These are phyloP conservation scores for Lycia hirtaria DNA, from an alignment of 2,888 invertebrate genomes.

Conservation along the genomic window DNA sequence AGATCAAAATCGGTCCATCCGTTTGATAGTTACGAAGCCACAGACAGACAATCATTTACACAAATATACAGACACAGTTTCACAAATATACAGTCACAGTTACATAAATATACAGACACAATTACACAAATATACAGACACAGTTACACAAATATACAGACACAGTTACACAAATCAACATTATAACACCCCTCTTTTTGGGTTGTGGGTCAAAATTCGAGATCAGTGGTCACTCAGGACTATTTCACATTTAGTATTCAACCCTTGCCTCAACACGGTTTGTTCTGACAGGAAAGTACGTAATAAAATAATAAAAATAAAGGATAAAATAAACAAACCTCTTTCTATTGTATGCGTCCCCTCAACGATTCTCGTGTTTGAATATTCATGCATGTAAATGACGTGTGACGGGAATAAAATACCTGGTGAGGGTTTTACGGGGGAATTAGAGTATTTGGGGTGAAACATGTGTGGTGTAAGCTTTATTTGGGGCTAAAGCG, in stretches of 20 bases:
- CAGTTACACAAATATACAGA: no score
- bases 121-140: no score
- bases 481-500: not conserved
- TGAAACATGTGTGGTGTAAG: conserved; percentile 4
- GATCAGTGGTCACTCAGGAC: no score
- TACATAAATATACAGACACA: no score
- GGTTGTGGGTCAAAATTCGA: no score
- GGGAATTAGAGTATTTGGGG: conserved; percentile 18
- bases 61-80: no score
- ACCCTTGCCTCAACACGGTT: not conserved
- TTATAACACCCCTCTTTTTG: no score
- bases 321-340: conserved; percentile 19
- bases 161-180: no score
- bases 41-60: no score
- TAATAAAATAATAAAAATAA: conserved; percentile 19
- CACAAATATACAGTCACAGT: no score
- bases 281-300: not conserved
- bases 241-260: not conserved
- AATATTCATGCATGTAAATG: conserved; percentile 40
- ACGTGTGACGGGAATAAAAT: conserved; percentile 32
- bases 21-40: no score
- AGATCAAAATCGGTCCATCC: no score
- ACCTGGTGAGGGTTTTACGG: conserved; percentile 28
- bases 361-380: conserved; percentile 25
- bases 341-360: conserved; percentile 18